These are phyloP conservation scores for Stylophora pistillata DNA, from an alignment of 64 coral and sea anemone genomes.

Conservation along the genomic window DNA sequence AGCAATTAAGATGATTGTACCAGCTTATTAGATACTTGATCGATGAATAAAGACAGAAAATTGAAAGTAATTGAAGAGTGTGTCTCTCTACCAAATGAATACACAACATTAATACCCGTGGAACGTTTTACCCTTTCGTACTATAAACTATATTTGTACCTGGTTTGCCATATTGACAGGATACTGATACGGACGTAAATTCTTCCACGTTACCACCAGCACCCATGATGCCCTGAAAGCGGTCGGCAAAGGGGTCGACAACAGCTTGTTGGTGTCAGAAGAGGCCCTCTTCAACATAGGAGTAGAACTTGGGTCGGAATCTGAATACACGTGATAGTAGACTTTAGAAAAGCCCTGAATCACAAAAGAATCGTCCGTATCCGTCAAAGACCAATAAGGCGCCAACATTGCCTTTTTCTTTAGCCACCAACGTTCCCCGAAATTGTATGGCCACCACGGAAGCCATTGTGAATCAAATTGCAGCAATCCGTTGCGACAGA, in stretches of 20 bases:
- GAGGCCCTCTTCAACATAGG: conserved; percentile 2
- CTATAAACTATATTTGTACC: not conserved
- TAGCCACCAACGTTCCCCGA: not conserved
- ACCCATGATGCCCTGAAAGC: conserved; percentile 11
- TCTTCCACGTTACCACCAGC: conserved; percentile 29
- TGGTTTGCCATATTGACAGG: not conserved
- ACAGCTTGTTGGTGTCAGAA: not conserved
- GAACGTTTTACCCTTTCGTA: too few species aligned
- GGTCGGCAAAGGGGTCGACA: not conserved
- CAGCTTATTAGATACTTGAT: too few species aligned
- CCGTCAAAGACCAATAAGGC: conserved; percentile 28
- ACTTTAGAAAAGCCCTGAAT: not conserved
- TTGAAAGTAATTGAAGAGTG: too few species aligned
- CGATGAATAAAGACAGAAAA: too few species aligned
- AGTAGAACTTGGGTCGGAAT: not conserved
- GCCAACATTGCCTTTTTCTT: not conserved
- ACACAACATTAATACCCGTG: too few species aligned
- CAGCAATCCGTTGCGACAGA: conserved; percentile 17
- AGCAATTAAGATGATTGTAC: too few species aligned
- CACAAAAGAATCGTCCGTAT: conserved; percentile 2
- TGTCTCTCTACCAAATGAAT: too few species aligned
- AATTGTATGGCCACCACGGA: conserved; percentile 5
- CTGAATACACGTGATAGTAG: conserved; percentile 14
- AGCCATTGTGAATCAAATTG: conserved; percentile 12
- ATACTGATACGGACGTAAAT: not conserved